A percentile compares a stretch with the other conserved stretches of the same genome.
Evolutionary conservation across 2,113 vertebrate species (phyloP).

Genomic region (Pyrgilauda ruficollis): DNA sequence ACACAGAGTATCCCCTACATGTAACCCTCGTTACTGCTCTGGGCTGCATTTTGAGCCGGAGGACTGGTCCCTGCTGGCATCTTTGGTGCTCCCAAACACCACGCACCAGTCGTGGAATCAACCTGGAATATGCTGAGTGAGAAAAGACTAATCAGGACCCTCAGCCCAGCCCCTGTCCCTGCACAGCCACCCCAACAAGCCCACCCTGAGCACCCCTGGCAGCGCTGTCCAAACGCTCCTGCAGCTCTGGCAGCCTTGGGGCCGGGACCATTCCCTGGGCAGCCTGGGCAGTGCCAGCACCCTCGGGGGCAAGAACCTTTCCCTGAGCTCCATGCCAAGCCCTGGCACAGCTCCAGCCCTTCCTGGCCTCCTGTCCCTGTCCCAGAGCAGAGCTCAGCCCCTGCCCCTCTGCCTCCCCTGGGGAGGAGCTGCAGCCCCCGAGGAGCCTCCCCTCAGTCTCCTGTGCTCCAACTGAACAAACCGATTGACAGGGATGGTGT

Average conservation of each 20-base stretch:
- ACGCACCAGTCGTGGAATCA: accelerated
- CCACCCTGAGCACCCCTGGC: neutral
- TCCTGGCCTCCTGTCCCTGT: neutral
- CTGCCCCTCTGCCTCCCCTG: neutral
- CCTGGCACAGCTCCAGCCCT: neutral
- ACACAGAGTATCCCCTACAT: accelerated
- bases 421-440: neutral
- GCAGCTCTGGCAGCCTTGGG: neutral
- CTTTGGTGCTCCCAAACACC: neutral
- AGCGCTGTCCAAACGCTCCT: neutral
- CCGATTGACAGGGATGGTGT: neutral
- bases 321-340: neutral
- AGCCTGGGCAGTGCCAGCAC: neutral
- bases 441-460: neutral
- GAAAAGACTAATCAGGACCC: neutral
- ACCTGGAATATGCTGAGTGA: neutral
- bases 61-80: neutral
- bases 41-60: accelerated
- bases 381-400: neutral
- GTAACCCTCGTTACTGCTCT: accelerated
- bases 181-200: neutral
- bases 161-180: accelerated
- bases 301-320: neutral
- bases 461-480: neutral
- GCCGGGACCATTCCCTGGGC: neutral